A percentile compares a stretch with the other conserved stretches of the same genome.
Evolutionary conservation across 2,113 vertebrate species (phyloP).

Genomic region (Laticauda colubrina): DNA sequence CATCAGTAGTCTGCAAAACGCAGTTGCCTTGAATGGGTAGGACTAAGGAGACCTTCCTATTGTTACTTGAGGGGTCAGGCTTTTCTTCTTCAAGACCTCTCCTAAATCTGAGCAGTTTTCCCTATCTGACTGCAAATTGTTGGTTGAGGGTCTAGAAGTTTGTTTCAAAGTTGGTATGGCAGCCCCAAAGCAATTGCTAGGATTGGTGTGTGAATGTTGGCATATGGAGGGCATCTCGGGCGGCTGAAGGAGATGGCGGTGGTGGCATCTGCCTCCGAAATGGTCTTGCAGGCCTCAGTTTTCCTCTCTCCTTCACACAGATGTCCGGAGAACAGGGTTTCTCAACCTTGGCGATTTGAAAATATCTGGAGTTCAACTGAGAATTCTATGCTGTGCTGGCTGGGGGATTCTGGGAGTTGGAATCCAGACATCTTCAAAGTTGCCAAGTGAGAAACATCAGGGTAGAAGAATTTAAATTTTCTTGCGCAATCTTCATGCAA

Average conservation of each 20-base stretch:
- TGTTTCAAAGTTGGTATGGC: fast-evolving
- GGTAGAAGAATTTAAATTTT: background rate
- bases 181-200: background rate
- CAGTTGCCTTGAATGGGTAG: background rate
- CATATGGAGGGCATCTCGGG: background rate
- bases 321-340: background rate
- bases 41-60: background rate
- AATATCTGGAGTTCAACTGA: background rate
- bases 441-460: background rate
- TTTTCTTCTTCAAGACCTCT: background rate
- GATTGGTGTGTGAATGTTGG: background rate
- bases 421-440: background rate
- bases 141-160: background rate
- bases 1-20: background rate
- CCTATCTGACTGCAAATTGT: fast-evolving
- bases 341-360: background rate
- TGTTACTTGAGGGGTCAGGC: background rate
- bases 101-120: fast-evolving
- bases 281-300: background rate
- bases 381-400: background rate
- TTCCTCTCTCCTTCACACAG: fast-evolving
- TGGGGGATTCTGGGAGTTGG: background rate
- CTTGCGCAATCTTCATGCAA: background rate
- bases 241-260: background rate
- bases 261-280: background rate